Conservation (phyloP, 2,797 vertebrate species). For the Orientallactaga sibirica region DNA sequence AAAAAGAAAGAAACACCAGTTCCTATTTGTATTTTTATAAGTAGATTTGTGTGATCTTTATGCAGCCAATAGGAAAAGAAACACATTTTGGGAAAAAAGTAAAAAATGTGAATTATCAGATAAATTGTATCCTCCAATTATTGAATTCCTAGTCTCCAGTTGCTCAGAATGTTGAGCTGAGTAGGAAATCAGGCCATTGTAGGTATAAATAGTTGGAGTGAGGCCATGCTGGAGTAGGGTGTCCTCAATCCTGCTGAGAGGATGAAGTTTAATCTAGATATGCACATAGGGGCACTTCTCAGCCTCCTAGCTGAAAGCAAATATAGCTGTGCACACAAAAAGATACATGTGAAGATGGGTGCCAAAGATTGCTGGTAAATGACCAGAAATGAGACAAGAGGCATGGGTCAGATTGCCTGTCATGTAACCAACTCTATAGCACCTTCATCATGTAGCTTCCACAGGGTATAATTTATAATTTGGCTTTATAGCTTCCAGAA, state of each 20-base stretch:
- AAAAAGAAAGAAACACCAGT: constrained; percentile 12
- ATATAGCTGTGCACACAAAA: neutral
- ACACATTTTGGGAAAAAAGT: neutral
- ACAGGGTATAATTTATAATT: neutral
- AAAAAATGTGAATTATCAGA: neutral
- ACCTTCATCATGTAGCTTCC: neutral
- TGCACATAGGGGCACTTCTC: neutral
- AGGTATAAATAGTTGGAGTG: neutral
- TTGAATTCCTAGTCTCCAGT: neutral
- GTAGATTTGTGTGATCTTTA: constrained; percentile 80
- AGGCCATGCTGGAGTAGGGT: neutral
- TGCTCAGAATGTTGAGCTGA: neutral
- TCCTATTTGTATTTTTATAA: constrained; percentile 73
- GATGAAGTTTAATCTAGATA: neutral
- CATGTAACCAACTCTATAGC: neutral
- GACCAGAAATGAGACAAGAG: neutral
- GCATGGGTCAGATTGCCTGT: neutral
- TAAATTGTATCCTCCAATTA: neutral
- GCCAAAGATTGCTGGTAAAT: neutral
- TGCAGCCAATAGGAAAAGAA: constrained; percentile 71
- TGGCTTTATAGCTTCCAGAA: neutral
- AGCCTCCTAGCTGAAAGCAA: no score
- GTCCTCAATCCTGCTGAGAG: neutral
- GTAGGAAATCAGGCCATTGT: neutral
- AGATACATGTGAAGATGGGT: neutral